Evolutionary conservation across 2,888 invertebrate species (phyloP).

Genomic region (Panzeria rudis): DNA sequence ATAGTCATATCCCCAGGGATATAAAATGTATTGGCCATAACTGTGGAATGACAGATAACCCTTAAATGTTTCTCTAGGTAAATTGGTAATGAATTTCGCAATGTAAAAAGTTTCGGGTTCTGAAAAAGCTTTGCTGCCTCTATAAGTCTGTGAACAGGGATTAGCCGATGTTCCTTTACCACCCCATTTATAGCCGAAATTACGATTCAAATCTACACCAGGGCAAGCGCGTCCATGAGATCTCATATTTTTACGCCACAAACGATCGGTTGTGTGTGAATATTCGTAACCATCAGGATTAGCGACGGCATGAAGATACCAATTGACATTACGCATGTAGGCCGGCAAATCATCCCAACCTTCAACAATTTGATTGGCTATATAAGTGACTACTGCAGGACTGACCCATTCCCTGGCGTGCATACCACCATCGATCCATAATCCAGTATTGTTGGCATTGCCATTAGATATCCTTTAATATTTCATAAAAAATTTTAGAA

Average conservation of each 20-base stretch:
- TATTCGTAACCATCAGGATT: slow-evolving; percentile 96
- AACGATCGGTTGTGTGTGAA: slow-evolving; percentile 90
- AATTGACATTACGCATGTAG: slow-evolving; percentile 91
- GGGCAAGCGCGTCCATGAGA: slow-evolving; percentile 86
- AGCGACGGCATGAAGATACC: slow-evolving; percentile 90
- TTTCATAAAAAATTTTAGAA: neutral
- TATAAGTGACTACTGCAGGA: slow-evolving; percentile 90
- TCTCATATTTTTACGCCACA: slow-evolving; percentile 91
- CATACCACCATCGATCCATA: slow-evolving; percentile 92
- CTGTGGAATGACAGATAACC: slow-evolving; percentile 92
- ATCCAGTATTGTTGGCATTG: slow-evolving; percentile 85
- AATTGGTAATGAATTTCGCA: slow-evolving; percentile 85
- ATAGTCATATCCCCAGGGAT: slow-evolving; percentile 94
- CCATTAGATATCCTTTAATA: slow-evolving; percentile 88
- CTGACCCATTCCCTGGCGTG: slow-evolving; percentile 96
- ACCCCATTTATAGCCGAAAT: slow-evolving; percentile 95
- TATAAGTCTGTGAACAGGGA: slow-evolving; percentile 92
- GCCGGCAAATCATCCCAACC: slow-evolving; percentile 87
- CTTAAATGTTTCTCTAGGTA: slow-evolving; percentile 85
- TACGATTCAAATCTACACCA: slow-evolving; percentile 93
- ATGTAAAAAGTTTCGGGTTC: slow-evolving; percentile 92
- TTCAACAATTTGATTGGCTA: slow-evolving; percentile 89
- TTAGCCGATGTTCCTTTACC: slow-evolving; percentile 92
- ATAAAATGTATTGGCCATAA: slow-evolving; percentile 93
- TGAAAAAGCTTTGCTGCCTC: slow-evolving; percentile 91